phyloP scores from a whole-genome alignment of 92 coral and sea anemone species.

The Bergia puertoricense region DNA sequence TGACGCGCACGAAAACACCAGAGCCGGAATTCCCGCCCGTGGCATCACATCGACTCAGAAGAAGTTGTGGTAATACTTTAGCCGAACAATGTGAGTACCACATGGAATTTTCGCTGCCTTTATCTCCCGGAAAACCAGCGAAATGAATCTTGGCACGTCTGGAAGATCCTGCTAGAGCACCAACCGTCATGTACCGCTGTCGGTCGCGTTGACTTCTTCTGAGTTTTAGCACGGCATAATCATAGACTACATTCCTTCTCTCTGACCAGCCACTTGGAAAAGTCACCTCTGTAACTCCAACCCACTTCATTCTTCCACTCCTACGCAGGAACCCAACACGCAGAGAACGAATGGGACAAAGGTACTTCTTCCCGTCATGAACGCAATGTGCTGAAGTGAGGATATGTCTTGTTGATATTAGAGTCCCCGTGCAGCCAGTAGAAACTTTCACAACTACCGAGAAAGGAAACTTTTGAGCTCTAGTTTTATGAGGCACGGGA shows the following conservation, averaged over 20 bases:
- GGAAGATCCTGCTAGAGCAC: constrained; percentile 21
- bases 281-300: constrained; percentile 40
- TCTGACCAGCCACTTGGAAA: constrained; percentile 61
- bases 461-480: constrained; percentile 77
- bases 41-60: constrained; percentile 75
- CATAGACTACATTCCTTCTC: constrained; percentile 40
- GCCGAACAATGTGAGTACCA: constrained; percentile 77
- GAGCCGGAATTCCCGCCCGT: constrained; percentile 79
- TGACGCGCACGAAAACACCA: constrained; percentile 57
- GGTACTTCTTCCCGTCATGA: constrained; percentile 69
- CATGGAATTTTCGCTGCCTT: constrained; percentile 45
- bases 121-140: constrained; percentile 86
- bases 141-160: constrained; percentile 57
- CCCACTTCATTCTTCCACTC: constrained; percentile 62
- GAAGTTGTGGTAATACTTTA: constrained; percentile 36
- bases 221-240: constrained; percentile 74
- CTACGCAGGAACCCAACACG: constrained; percentile 73
- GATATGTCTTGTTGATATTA: constrained; percentile 76
- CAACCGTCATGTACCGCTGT: constrained; percentile 51
- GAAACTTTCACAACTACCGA: constrained; percentile 78
- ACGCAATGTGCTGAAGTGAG: constrained; percentile 96
- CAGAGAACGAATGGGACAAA: constrained; percentile 49
- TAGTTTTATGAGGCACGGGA: background rate
- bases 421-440: constrained; percentile 83
- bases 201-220: constrained; percentile 47